Conservation (phyloP, 2,797 vertebrate species). For the Neosalanx taihuensis region DNA sequence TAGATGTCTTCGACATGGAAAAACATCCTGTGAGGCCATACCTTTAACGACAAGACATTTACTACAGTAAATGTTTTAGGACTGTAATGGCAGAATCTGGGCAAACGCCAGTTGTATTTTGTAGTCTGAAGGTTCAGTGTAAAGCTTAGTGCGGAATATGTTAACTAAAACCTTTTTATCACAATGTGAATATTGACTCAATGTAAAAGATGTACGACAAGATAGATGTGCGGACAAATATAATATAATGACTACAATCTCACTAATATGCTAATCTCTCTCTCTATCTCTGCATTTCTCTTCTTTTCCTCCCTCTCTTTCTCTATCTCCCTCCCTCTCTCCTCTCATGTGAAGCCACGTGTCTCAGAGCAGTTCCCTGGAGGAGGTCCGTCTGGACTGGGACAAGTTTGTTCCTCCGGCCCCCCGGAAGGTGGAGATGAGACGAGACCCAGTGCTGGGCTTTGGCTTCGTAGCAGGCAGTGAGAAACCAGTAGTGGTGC, state of each 20-base stretch:
- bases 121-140: not conserved
- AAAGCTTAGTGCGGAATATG: not conserved
- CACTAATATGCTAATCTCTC: not conserved
- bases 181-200: constrained; percentile 1
- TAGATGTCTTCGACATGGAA: constrained; percentile 14
- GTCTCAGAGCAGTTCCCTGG: constrained; percentile 88
- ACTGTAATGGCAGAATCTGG: not conserved
- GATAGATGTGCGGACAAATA: not conserved
- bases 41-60: constrained; percentile 2
- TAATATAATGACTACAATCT: not conserved
- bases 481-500: constrained; percentile 97
- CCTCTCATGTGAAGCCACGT: constrained; percentile 77
- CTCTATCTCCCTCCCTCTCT: not conserved
- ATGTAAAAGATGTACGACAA: constrained; percentile 3
- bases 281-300: not conserved
- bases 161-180: not conserved
- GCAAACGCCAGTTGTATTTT: constrained; percentile 5
- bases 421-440: constrained; percentile 96
- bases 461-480: constrained; percentile 99
- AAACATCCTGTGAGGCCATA: not conserved
- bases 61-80: not conserved
- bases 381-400: constrained; percentile 90
- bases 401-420: constrained; percentile 89
- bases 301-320: not conserved
- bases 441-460: constrained; percentile 95